Percentiles rank a stretch among this genome's conserved stretches.
phyloP scores from a whole-genome alignment of 2,888 invertebrate genomes.

The Leucozona laternaria region DNA sequence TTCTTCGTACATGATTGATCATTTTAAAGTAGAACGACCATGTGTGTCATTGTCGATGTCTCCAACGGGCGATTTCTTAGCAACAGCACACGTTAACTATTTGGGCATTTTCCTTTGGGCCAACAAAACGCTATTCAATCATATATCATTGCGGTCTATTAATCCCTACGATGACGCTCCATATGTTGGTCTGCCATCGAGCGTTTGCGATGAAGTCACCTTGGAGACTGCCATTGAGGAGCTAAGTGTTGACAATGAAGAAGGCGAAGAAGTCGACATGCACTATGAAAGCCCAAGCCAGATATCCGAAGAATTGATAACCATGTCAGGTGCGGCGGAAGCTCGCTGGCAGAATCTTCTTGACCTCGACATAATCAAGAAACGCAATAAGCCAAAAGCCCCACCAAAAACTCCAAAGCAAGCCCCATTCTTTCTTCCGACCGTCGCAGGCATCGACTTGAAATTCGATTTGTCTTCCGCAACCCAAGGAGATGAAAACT shows the following conservation, averaged over 20 bases:
- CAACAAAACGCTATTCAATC: constrained; percentile 93
- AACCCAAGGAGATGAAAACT: constrained; percentile 80
- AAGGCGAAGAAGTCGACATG: constrained; percentile 82
- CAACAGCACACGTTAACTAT: constrained; percentile 94
- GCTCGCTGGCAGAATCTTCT: constrained; percentile 97
- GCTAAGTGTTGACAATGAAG: constrained; percentile 79
- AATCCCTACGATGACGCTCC: constrained; percentile 85
- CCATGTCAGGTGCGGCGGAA: constrained; percentile 92
- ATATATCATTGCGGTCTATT: constrained; percentile 91
- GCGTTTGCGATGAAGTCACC: constrained; percentile 79
- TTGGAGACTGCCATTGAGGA: constrained; percentile 81
- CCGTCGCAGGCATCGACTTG: constrained; percentile 91
- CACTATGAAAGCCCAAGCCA: constrained; percentile 82
- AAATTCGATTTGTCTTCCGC: constrained; percentile 89
- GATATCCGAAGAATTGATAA: constrained; percentile 88
- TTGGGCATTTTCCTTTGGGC: constrained; percentile 97
- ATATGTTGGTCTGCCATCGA: constrained; percentile 84
- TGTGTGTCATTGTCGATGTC: constrained; percentile 95
- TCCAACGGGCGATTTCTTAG: constrained; percentile 94
- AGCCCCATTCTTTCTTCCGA: constrained; percentile 98
- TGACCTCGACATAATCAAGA: constrained; percentile 93
- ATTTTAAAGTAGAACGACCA: constrained; percentile 90
- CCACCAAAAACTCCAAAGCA: constrained; percentile 92
- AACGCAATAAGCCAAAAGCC: constrained; percentile 94
- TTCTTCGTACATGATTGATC: constrained; percentile 90